Conservation (phyloP, 2,888 invertebrate species). For the Nemurella pictetii region DNA sequence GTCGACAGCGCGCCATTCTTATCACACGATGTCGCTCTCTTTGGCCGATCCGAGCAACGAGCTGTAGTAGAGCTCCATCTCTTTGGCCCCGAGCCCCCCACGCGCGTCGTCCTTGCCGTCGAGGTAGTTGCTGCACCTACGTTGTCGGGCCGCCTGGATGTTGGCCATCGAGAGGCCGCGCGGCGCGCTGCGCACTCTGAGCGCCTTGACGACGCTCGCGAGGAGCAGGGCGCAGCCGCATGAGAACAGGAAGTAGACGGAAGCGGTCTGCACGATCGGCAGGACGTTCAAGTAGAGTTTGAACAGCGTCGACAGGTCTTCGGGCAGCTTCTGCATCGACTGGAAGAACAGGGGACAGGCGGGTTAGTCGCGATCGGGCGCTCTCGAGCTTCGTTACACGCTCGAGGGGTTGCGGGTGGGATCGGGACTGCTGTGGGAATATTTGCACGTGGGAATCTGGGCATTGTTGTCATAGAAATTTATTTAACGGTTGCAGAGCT, state of each 20-base stretch:
- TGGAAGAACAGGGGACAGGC: no score
- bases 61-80: slow-evolving; percentile 53
- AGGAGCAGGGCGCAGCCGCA: slow-evolving; percentile 58
- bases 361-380: no score
- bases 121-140: slow-evolving; percentile 1
- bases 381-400: no score
- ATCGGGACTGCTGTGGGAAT: no score
- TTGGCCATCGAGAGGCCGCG: background rate
- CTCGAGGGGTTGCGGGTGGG: no score
- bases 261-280: slow-evolving; percentile 62
- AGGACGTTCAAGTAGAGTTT: slow-evolving; percentile 72
- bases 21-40: slow-evolving; percentile 27
- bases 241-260: slow-evolving; percentile 60
- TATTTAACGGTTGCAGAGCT: no score
- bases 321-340: slow-evolving; percentile 71
- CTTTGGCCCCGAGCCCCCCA: slow-evolving; percentile 48
- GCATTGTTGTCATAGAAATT: no score
- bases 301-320: slow-evolving; percentile 65
- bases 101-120: slow-evolving; percentile 40
- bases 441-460: no score
- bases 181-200: background rate
- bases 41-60: slow-evolving; percentile 46
- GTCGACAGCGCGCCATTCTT: background rate
- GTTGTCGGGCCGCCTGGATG: background rate
- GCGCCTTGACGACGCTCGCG: slow-evolving; percentile 51